phyloP scores from a whole-genome alignment of 2,888 invertebrate genomes.

The Dolichopus griseipennis region DNA sequence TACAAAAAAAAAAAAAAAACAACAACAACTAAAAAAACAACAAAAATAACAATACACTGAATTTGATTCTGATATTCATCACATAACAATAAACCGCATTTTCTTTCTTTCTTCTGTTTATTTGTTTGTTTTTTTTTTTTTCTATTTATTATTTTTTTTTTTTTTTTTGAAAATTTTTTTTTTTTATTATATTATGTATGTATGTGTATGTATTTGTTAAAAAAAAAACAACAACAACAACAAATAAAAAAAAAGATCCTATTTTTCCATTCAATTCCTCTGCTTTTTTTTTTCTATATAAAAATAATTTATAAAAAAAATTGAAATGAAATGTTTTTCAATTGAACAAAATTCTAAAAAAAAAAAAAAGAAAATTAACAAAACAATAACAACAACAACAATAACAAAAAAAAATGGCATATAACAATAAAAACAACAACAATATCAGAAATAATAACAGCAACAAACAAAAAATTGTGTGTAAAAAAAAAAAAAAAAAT shows the following conservation, averaged over 20 bases:
- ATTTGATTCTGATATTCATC: constrained; percentile 3
- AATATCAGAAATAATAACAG: no score
- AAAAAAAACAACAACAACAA: no score
- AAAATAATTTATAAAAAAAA: background rate
- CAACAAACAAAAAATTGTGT: background rate
- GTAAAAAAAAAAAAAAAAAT: background rate
- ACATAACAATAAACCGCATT: constrained; percentile 6
- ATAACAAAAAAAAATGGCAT: background rate
- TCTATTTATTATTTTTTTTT: background rate
- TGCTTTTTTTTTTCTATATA: constrained; percentile 1
- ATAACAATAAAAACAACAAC: background rate
- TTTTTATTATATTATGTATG: background rate
- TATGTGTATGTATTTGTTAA: no score
- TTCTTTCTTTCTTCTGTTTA: no score
- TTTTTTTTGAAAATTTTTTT: background rate
- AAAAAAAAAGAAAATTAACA: background rate
- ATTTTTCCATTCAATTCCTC: constrained; percentile 6
- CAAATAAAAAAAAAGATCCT: background rate
- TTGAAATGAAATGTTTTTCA: background rate
- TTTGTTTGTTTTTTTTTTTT: no score
- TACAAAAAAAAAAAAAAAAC: no score
- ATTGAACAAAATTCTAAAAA: constrained; percentile 11
- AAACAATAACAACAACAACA: background rate
- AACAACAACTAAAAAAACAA: no score
- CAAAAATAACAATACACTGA: background rate